A percentile compares a stretch with the other conserved stretches of the same genome.
phyloP scores from a whole-genome alignment of 2,113 vertebrate genomes.

The Nibea albiflora region DNA sequence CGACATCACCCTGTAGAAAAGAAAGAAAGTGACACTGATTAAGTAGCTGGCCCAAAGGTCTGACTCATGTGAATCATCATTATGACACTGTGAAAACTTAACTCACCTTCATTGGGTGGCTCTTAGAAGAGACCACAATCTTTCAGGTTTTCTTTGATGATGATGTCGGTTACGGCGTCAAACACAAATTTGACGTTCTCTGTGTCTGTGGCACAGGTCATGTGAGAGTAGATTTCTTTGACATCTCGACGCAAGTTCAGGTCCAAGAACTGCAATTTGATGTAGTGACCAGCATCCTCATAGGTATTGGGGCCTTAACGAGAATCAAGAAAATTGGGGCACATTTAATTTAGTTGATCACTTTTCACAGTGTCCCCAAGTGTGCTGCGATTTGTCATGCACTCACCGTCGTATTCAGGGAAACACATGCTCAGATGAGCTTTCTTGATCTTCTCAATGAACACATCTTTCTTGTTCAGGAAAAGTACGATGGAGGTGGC shows the following conservation, averaged over 20 bases:
- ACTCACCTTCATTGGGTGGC: constrained; percentile 50
- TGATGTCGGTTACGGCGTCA: constrained; percentile 97
- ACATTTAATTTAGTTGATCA: neutral
- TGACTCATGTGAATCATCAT: neutral
- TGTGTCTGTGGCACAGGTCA: constrained; percentile 98
- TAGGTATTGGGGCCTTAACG: constrained; percentile 92
- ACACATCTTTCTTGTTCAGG: constrained; percentile 99
- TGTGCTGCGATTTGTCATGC: neutral
- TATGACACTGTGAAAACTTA: neutral
- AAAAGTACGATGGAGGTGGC: constrained; percentile 98
- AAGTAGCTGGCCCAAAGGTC: neutral
- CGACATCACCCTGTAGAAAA: constrained; percentile 48
- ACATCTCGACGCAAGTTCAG: constrained; percentile 93
- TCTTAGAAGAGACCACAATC: constrained; percentile 96
- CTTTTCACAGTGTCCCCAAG: neutral
- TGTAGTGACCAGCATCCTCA: constrained; percentile 96
- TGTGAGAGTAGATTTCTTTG: constrained; percentile 98
- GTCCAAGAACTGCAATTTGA: constrained; percentile 97
- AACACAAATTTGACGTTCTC: constrained; percentile 99
- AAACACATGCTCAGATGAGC: constrained; percentile 99
- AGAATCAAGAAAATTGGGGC: neutral
- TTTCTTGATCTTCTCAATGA: constrained; percentile 97
- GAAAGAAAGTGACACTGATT: neutral
- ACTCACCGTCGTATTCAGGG: constrained; percentile 94
- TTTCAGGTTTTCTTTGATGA: constrained; percentile 99